A percentile compares a stretch with the other conserved stretches of the same genome.
These are phyloP conservation scores for Dendroctonus valens DNA, from an alignment of 1,140 invertebrate species.

Conservation along the genomic window DNA sequence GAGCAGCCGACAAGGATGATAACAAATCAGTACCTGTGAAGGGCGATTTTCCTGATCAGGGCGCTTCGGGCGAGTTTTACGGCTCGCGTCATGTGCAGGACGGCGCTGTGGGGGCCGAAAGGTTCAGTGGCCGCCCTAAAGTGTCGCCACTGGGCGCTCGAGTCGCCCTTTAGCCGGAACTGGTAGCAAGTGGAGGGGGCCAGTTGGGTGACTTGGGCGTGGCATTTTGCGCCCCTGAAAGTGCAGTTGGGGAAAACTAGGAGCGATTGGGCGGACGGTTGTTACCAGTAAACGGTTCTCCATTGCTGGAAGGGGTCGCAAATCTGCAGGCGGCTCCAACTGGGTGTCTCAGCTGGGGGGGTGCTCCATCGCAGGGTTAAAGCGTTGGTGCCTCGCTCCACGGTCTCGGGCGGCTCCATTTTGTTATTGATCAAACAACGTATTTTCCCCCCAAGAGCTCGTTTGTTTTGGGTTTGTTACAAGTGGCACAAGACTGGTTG, in stretches of 20 bases:
- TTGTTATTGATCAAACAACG: too few species aligned
- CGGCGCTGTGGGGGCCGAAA: constrained; percentile 35
- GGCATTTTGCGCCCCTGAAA: constrained; percentile 38
- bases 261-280: neutral
- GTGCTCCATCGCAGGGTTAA: too few species aligned
- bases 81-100: constrained; percentile 41
- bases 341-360: too few species aligned
- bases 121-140: constrained; percentile 41
- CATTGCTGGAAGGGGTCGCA: constrained; percentile 34
- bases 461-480: too few species aligned
- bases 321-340: constrained; percentile 26
- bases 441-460: too few species aligned
- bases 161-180: constrained; percentile 37
- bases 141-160: constrained; percentile 31
- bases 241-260: neutral
- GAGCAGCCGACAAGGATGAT: too few species aligned
- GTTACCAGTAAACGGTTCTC: constrained; percentile 38
- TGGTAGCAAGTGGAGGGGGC: constrained; percentile 40
- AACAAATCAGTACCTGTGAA: constrained; percentile 32
- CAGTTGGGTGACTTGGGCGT: constrained; percentile 34
- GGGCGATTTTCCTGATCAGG: constrained; percentile 39
- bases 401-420: too few species aligned
- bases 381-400: too few species aligned
- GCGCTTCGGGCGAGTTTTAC: constrained; percentile 38
- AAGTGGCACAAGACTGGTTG: too few species aligned